Evolutionary conservation across 1,140 invertebrate species (phyloP).

Genomic region (Geopemphigus sp.): DNA sequence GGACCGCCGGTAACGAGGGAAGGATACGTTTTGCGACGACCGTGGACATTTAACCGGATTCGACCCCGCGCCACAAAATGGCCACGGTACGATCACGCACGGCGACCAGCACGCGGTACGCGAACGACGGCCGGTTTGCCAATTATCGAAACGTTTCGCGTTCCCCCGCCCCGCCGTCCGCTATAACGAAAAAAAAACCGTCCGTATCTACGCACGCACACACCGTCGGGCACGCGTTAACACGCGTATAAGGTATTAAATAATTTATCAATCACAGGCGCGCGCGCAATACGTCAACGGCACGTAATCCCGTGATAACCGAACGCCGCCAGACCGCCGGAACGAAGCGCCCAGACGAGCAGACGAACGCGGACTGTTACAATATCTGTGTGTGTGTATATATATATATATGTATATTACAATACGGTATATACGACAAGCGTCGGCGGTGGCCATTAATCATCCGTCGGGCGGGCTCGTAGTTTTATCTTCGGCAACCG

Average conservation of each 20-base stretch:
- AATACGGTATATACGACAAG: conserved; percentile 35
- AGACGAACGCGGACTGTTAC: too few species aligned
- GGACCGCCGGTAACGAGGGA: too few species aligned
- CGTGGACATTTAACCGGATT: too few species aligned
- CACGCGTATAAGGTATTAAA: conserved; percentile 36
- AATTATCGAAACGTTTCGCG: conserved; percentile 13
- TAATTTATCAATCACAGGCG: conserved; percentile 48
- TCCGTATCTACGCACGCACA: not conserved
- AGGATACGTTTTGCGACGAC: too few species aligned
- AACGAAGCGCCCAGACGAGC: too few species aligned
- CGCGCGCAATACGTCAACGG: conserved; percentile 40
- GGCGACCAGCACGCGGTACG: too few species aligned
- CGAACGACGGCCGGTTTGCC: not conserved
- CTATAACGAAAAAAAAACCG: not conserved
- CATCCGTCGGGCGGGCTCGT: conserved; percentile 38
- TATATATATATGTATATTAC: too few species aligned
- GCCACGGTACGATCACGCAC: too few species aligned
- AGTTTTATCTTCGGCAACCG: conserved; percentile 42
- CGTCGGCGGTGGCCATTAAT: conserved; percentile 25
- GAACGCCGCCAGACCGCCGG: conserved; percentile 4
- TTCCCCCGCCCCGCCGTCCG: too few species aligned
- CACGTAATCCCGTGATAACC: conserved; percentile 37
- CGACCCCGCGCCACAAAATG: too few species aligned
- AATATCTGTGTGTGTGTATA: too few species aligned
- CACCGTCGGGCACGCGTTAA: too few species aligned